Conservation (phyloP, 2,888 invertebrate genomes). For the Amiota communis region DNA sequence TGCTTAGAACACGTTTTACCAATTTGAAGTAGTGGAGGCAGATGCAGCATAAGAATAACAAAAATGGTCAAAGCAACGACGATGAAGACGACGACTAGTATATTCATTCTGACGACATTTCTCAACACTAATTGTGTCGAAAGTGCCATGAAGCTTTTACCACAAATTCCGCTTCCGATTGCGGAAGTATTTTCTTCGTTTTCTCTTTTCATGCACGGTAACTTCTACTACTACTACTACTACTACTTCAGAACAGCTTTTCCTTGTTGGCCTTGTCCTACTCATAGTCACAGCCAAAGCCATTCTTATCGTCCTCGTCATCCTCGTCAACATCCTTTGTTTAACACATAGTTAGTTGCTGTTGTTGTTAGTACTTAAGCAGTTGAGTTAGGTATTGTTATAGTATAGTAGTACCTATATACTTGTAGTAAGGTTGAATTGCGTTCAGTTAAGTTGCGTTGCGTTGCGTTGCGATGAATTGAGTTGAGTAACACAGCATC, state of each 20-base stretch:
- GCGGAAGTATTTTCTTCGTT: slow-evolving; percentile 16
- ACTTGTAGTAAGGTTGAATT: no score
- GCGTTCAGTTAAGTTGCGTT: no score
- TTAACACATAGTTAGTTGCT: no score
- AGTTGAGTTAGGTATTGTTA: no score
- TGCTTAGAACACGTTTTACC: background rate
- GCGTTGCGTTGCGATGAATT: no score
- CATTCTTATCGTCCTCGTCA: no score
- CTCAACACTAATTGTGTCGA: slow-evolving; percentile 26
- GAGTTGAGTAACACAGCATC: no score
- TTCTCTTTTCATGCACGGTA: background rate
- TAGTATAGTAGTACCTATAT: no score
- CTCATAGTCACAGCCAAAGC: background rate
- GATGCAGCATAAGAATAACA: background rate
- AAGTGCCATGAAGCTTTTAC: slow-evolving; percentile 27
- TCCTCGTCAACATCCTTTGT: no score
- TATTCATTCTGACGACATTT: slow-evolving; percentile 6
- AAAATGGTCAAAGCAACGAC: background rate
- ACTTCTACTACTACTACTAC: background rate
- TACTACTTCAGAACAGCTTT: background rate
- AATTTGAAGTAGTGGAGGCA: no score
- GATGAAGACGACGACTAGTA: background rate
- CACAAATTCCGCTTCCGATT: slow-evolving; percentile 25
- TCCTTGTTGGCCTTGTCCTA: slow-evolving; percentile 10
- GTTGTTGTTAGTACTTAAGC: no score